phyloP scores from a whole-genome alignment of 1,140 invertebrate species.

The Drosophila kikkawai region DNA sequence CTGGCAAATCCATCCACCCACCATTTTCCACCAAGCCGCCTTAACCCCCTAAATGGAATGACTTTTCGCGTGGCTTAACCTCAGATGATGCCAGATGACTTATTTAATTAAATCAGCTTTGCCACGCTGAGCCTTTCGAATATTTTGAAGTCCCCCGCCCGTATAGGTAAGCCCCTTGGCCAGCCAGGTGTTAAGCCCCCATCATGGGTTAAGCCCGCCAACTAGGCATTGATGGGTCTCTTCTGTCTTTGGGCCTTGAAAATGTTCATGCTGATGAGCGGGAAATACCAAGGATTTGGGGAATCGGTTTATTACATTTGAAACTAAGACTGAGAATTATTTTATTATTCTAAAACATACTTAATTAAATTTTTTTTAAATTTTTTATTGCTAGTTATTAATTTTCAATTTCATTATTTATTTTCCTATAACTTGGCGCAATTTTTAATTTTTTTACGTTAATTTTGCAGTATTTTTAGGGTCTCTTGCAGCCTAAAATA shows the following conservation, averaged over 20 bases:
- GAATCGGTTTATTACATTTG: neutral
- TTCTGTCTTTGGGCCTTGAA: neutral
- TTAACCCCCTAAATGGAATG: constrained; percentile 69
- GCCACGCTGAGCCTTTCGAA: constrained; percentile 46
- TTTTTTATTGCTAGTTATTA: too few relatives aligned
- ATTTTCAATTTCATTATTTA: neutral
- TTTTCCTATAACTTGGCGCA: neutral
- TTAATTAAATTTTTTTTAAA: too few relatives aligned
- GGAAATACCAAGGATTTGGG: constrained; percentile 8
- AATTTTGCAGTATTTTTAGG: too few relatives aligned
- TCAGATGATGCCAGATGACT: constrained; percentile 59
- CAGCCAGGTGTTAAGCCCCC: constrained; percentile 14
- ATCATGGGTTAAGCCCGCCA: constrained; percentile 28
- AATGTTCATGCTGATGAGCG: constrained; percentile 14
- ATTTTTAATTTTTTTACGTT: neutral
- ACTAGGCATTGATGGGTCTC: constrained; percentile 27
- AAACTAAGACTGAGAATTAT: neutral
- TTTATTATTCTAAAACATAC: neutral
- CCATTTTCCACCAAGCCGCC: neutral
- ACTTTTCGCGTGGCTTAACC: constrained; percentile 73
- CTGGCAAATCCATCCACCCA: neutral
- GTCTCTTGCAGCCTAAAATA: neutral
- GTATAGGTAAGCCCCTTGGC: constrained; percentile 10
- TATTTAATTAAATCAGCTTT: constrained; percentile 78
- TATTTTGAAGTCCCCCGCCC: neutral